Conservation (phyloP, 2,797 vertebrate genomes). For the Rhinophrynus dorsalis region DNA sequence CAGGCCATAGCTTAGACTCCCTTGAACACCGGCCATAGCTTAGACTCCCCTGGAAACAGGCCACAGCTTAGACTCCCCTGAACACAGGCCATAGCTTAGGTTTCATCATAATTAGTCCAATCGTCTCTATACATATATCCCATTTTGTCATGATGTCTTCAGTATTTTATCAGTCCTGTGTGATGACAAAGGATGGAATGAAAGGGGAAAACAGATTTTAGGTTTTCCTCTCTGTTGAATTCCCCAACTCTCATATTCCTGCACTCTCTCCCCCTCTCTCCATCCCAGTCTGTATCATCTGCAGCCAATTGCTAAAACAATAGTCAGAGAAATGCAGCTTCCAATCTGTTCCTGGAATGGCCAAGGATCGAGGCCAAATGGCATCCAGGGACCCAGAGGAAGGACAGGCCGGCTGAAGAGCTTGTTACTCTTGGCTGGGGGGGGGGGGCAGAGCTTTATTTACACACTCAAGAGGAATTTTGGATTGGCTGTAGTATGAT, state of each 20-base stretch:
- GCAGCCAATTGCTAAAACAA: slow-evolving; percentile 12
- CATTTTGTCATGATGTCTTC: too few relatives aligned
- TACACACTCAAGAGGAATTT: slow-evolving; percentile 1
- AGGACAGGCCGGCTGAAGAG: neutral
- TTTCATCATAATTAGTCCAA: too few relatives aligned
- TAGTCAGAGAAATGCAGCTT: neutral
- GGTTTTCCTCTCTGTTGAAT: neutral
- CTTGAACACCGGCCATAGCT: too few relatives aligned
- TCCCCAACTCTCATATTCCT: neutral
- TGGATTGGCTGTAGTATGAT: neutral
- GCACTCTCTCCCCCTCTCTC: neutral
- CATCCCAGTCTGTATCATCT: slow-evolving; percentile 2
- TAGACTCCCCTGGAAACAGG: too few relatives aligned
- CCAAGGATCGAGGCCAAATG: slow-evolving; percentile 23
- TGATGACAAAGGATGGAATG: neutral
- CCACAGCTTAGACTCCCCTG: too few relatives aligned
- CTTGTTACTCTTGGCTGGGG: slow-evolving; percentile 8
- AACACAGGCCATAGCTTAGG: too few relatives aligned
- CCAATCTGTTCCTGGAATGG: slow-evolving; percentile 27
- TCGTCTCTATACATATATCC: too few relatives aligned
- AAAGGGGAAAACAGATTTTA: neutral
- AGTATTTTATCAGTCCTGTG: too few relatives aligned
- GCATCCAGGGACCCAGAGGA: neutral
- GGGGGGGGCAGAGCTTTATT: slow-evolving; percentile 12
- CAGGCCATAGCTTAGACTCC: too few relatives aligned